A percentile compares a stretch with the other conserved stretches of the same genome.
Conservation (phyloP, 2,888 invertebrate species). For the Pyrrhosoma nymphula region DNA sequence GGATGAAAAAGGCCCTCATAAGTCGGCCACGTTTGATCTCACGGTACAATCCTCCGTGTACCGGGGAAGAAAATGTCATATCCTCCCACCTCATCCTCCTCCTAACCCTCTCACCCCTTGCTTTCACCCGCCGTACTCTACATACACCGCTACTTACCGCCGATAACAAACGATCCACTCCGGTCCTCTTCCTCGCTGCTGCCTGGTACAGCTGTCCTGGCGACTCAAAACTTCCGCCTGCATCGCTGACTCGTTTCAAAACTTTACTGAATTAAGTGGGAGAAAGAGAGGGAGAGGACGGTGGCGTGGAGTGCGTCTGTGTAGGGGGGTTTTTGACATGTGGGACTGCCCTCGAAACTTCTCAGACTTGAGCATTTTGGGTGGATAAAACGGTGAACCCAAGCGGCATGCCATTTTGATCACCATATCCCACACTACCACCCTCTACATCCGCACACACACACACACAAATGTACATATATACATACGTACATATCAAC, state of each 20-base stretch:
- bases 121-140: too few species aligned
- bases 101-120: neutral
- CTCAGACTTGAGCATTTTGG: conserved; percentile 6
- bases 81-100: neutral
- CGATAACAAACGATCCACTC: neutral
- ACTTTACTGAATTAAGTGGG: conserved; percentile 22
- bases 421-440: neutral
- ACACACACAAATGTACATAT: neutral
- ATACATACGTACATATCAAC: neutral
- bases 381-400: conserved; percentile 16
- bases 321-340: neutral
- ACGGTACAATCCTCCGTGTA: neutral
- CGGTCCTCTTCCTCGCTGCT: neutral
- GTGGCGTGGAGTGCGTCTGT: neutral
- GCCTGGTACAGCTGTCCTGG: neutral
- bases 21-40: neutral
- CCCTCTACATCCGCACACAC: neutral
- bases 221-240: conserved; percentile 13
- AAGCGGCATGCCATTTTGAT: conserved; percentile 9
- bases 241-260: conserved; percentile 1
- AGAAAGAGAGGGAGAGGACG: neutral
- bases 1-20: neutral
- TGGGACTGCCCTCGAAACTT: conserved; percentile 13
- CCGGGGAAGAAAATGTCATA: neutral
- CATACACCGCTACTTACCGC: neutral